These are phyloP conservation scores for Erynnis tages DNA, from an alignment of 2,888 invertebrate genomes.

Conservation along the genomic window DNA sequence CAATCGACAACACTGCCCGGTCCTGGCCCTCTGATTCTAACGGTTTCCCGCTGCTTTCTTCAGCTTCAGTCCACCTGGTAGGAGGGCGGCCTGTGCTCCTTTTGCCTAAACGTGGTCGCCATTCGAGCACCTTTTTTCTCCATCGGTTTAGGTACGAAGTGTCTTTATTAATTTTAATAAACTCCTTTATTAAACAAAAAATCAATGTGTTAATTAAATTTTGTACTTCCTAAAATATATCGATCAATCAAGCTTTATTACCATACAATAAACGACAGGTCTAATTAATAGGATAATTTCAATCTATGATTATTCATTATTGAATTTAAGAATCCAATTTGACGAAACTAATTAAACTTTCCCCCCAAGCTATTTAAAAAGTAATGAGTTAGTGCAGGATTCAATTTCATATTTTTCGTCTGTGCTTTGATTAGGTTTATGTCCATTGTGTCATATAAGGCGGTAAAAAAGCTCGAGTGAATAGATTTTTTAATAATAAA, in stretches of 20 bases:
- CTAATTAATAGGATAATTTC: conserved; percentile 3
- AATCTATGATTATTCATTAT: neutral
- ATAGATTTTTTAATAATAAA: too few relatives aligned
- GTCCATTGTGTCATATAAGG: neutral
- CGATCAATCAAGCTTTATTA: neutral
- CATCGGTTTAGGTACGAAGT: too few relatives aligned
- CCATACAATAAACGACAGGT: neutral
- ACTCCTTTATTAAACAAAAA: too few relatives aligned
- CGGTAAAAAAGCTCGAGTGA: too few relatives aligned
- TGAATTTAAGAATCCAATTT: conserved; percentile 2
- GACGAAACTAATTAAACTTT: conserved; percentile 29
- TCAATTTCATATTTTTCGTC: conserved; percentile 2
- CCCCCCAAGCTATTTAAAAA: conserved; percentile 26
- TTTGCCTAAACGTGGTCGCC: too few relatives aligned
- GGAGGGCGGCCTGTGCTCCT: too few relatives aligned
- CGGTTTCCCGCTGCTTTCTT: too few relatives aligned
- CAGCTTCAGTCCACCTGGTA: too few relatives aligned
- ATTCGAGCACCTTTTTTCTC: too few relatives aligned
- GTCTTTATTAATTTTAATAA: too few relatives aligned
- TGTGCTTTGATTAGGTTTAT: neutral
- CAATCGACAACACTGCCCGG: too few relatives aligned
- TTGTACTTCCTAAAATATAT: neutral
- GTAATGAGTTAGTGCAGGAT: conserved; percentile 2
- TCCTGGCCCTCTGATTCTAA: too few relatives aligned
- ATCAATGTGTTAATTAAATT: neutral